Base-by-base conservation (phyloP, 2,888 invertebrate genomes). In the Dynastes grantii region DNA sequence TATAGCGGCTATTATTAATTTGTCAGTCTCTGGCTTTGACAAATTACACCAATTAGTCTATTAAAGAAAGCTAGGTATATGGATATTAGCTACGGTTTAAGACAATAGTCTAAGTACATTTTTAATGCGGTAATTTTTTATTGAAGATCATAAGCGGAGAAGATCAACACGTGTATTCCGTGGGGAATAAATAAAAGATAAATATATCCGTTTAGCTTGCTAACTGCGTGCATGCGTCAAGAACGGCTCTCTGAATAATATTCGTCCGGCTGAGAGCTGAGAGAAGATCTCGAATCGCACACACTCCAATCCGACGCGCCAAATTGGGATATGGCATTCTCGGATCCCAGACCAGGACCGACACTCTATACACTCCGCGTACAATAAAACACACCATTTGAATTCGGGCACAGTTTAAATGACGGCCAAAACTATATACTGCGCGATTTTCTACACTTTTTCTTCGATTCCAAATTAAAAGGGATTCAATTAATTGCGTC, bases 261-360 rank as follows among this genome's bases (percentile, higher is more conserved):
- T 58, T 58, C 78, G 61, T 80, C 79, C 80, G 78, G 78, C 80
- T 75, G 78, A 81, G 70, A 68, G 77, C 75, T 73, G 55, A 58
- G 77, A 61, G 64, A 65, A 65, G 71, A 70, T 71, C 77, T 79
- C 80, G 79, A 65, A 78, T 80, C 80, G 45, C 67, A 67, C 37
- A 64, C 67, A 79, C 81, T 73, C 16, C 73, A 76, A 81, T 80
- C 77, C 79, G 83, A 83, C 88, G 87, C 84, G 87, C 88, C 88
- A 88, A 87, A 88, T 88, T 85, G 86, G 88, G 88, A 87, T 84
- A 87, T 88, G 87, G 85, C 84, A 84, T 83, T 80, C 83, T 80
- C 83, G 16, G 32, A 73, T 81, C 76, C 78, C 77, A 67, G 76
- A 77, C 84, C 84, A 83, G 81, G 84, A 82, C 79, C 82, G 85